These are phyloP conservation scores for Sapayoa aenigma DNA, from an alignment of 2,113 vertebrate species.

Conservation along the genomic window DNA sequence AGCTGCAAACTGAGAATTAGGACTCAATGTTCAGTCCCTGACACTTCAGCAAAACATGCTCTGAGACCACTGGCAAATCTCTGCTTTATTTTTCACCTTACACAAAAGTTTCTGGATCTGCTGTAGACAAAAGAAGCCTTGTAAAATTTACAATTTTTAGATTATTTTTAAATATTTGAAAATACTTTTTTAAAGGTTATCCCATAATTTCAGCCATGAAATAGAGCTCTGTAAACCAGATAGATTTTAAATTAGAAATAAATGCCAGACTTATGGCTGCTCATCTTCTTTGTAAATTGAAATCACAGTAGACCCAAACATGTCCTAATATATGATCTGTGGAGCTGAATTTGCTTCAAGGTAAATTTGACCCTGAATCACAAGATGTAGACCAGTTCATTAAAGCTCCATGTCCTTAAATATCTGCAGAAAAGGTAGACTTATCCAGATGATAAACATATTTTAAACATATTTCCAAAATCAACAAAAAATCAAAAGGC, in stretches of 20 bases:
- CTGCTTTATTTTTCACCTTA: background rate
- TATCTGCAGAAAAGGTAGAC: background rate
- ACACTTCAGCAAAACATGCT: background rate
- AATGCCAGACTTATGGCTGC: background rate
- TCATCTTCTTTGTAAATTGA: background rate
- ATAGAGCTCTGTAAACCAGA: background rate
- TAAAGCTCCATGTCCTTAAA: background rate
- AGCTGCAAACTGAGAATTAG: background rate
- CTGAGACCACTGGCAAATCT: background rate
- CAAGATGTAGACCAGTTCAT: background rate
- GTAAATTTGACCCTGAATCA: background rate
- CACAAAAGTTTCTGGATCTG: background rate
- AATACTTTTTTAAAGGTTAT: background rate
- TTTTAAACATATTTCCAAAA: background rate
- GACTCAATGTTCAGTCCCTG: background rate
- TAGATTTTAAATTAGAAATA: slow-evolving; percentile 3
- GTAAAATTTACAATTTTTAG: background rate
- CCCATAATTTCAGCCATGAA: background rate
- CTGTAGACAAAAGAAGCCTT: background rate
- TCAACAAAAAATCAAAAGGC: slow-evolving; percentile 4
- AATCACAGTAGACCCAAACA: slow-evolving; percentile 15
- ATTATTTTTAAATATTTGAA: background rate
- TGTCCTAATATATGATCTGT: background rate
- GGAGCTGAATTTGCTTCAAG: background rate
- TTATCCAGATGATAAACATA: background rate